Evolutionary conservation across 2,113 vertebrate genomes (phyloP), one percentile per base, ranked within the genome.

Genomic region (Polypterus senegalus): DNA sequence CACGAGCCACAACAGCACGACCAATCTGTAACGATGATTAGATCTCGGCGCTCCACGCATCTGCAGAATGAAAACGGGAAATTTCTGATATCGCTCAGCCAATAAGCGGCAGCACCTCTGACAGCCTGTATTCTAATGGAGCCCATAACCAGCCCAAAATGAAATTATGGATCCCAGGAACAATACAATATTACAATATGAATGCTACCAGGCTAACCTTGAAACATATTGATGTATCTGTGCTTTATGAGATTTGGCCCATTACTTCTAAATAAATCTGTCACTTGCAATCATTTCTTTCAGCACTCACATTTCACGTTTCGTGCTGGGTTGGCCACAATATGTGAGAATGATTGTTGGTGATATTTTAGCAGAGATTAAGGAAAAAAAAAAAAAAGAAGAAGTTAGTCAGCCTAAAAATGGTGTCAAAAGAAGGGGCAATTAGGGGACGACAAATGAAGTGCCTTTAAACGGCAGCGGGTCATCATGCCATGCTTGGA

Each of bases 191-290:
- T 62, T 63, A 61, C 56, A 63, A 63, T 51, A 47, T 60, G 47
- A 58, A 9, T 54, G 59, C 58, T 46, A 63, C 57, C 7, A 63
- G 62, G 57, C 72, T 62, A 72, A 72, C 67, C 72, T 74, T 68
- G 63, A 72, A 65, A 69, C 67, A 62, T 70, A 64, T 70, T 69
- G 54, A 62, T 65, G 67, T 71, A 60, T 71, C 61, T 57, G 67
- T 61, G 65, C 66, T 65, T 63, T 62, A 75, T 66, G 67, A 60
- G 62, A 79, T 73, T 66, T 67, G 68, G 59, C 45, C 65, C 67
- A 76, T 76, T 76, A 73, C 71, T 78, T 70, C 54, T 63, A 68
- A 69, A 74, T 73, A 68, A 59, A 64, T 66, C 65, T 60, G 4
- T 62, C 62, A 71, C 57, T 60, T 46, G 58, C 48, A 63, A 58